These are phyloP conservation scores for Drosophila teissieri DNA, from an alignment of 1,140 invertebrate genomes.

Conservation along the genomic window DNA sequence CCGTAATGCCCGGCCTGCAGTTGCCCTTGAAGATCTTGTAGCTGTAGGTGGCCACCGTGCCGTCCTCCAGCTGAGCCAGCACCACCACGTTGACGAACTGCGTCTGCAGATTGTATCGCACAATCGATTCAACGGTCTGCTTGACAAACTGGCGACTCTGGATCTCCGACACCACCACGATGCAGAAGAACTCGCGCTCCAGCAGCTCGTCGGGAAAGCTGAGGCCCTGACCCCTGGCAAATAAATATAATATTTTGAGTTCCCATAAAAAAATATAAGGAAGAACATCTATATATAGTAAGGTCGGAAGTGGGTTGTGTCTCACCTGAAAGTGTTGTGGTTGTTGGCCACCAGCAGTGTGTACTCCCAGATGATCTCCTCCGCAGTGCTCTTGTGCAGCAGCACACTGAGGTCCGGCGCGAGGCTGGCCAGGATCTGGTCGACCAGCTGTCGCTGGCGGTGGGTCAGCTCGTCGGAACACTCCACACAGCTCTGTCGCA, in stretches of 20 bases:
- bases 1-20: slow-evolving; percentile 26
- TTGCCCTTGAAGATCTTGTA: slow-evolving; percentile 44
- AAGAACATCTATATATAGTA: no score
- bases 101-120: slow-evolving; percentile 4
- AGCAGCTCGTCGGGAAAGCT: slow-evolving; percentile 14
- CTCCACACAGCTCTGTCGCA: slow-evolving; percentile 30
- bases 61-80: slow-evolving; percentile 26
- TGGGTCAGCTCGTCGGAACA: slow-evolving; percentile 4
- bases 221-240: background rate
- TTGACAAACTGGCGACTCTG: background rate
- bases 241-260: no score
- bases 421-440: slow-evolving; percentile 34
- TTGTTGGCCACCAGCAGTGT: slow-evolving; percentile 57
- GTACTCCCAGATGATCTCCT: slow-evolving; percentile 47
- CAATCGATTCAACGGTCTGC: slow-evolving; percentile 2
- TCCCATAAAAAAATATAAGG: no score
- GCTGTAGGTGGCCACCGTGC: slow-evolving; percentile 28
- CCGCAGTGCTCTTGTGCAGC: slow-evolving; percentile 10
- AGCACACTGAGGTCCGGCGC: slow-evolving; percentile 25
- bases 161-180: slow-evolving; percentile 45
- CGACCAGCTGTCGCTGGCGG: slow-evolving; percentile 39
- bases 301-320: no score
- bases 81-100: slow-evolving; percentile 56
- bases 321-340: slow-evolving; percentile 43
- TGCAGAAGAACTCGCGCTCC: slow-evolving; percentile 56